These are phyloP conservation scores for Allobates femoralis DNA, from an alignment of 2,797 vertebrate genomes.

Conservation along the genomic window DNA sequence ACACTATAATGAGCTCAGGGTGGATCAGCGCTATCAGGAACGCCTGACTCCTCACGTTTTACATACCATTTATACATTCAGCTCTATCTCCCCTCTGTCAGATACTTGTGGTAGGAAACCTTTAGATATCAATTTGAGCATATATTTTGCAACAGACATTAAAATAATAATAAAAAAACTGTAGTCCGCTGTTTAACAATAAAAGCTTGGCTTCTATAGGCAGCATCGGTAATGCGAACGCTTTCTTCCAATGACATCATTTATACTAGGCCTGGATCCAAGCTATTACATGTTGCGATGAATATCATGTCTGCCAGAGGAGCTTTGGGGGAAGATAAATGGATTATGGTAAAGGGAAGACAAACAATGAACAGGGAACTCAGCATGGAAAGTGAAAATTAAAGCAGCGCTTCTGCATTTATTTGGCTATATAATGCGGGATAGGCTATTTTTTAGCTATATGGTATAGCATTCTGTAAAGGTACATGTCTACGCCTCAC, in stretches of 20 bases:
- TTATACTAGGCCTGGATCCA: slow-evolving; percentile 25
- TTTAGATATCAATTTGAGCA: too few relatives aligned
- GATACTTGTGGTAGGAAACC: not conserved
- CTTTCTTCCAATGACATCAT: slow-evolving; percentile 6
- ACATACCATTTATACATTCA: too few relatives aligned
- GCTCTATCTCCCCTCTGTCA: too few relatives aligned
- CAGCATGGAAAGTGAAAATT: not conserved
- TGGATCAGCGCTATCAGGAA: not conserved
- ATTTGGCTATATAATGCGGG: too few relatives aligned
- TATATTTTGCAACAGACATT: not conserved
- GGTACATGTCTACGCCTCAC: too few relatives aligned
- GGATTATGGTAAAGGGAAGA: slow-evolving; percentile 11
- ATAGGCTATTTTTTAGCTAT: too few relatives aligned
- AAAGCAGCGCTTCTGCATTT: not conserved
- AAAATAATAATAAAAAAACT: not conserved
- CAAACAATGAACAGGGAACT: slow-evolving; percentile 16
- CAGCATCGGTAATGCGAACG: not conserved
- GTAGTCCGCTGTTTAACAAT: not conserved
- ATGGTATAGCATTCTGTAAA: too few relatives aligned
- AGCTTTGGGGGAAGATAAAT: slow-evolving; percentile 27
- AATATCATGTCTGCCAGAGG: slow-evolving; percentile 15
- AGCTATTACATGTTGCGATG: slow-evolving; percentile 24
- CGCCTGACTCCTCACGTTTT: not conserved
- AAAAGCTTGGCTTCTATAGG: not conserved
- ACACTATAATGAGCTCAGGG: slow-evolving; percentile 16